Evolutionary conservation across 2,888 invertebrate species (phyloP), one percentile per base, ranked within the genome.

Genomic region (Microchrysa polita): DNA sequence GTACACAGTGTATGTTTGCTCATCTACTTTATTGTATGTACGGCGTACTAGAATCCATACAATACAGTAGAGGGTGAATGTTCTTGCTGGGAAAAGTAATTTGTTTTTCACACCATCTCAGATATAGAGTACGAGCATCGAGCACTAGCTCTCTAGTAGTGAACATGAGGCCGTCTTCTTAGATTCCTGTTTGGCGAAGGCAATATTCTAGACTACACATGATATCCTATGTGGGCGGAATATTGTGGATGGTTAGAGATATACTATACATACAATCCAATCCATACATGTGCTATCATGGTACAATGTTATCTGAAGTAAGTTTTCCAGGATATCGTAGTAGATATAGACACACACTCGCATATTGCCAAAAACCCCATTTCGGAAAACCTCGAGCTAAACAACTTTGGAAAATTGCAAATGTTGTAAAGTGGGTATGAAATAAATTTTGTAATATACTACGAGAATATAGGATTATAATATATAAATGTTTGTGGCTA

Each of bases 71-170:
- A n/a, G 27, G 27, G 27, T 7, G 27, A 34, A 34, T 7, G 53
- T 53, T 53, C 69, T 69, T 69, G 40, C 65, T 44, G 55, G n/a
- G 55, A 69, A n/a, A 69, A 55, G 69, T 69, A 69, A 69, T 69
- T 69, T 69, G 57, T 69, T 69, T 69, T 69, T 69, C 69, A 69
- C 40, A 55, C 20, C 40, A 42, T 57, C 57, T 22, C 57, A 40
- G 55, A 40, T 69, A n/a, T 4, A 34, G 34, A 44, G 34, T 34
- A 57, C 16, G 5, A 53, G n/a, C n/a, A n/a, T n/a, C n/a, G n/a
- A 67, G 44, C 42, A 65, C 65, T 65, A 14, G 7, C 14, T 12
- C 42, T 44, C 48, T 42, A n/a, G n/a, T 44, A 65, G 27, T 34
- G 27, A 34, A 65, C 65, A 18, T 65, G 4, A 48, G 27, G 27